A percentile compares a stretch with the other conserved stretches of the same genome.
Conservation (phyloP, 2,113 vertebrate species). For the Takifugu flavidus region DNA sequence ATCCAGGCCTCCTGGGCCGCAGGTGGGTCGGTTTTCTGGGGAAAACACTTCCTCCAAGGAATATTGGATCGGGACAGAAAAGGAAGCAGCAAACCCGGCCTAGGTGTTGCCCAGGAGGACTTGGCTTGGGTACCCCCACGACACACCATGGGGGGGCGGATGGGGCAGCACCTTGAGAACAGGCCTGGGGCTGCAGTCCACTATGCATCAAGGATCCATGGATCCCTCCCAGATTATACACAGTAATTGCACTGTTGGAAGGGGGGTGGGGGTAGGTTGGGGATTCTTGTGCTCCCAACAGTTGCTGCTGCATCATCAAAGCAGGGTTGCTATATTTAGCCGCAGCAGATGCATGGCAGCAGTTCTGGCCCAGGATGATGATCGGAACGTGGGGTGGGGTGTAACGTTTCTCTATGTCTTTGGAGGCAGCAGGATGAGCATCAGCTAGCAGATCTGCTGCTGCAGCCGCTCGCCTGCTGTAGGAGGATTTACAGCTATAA, state of each 20-base stretch:
- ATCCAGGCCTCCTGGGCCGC: too few relatives aligned
- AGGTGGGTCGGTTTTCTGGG: too few relatives aligned
- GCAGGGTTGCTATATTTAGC: conserved; percentile 69
- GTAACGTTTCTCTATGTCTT: conserved; percentile 15
- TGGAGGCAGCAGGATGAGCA: not conserved
- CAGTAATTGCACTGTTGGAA: conserved; percentile 51
- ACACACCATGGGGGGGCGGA: conserved; percentile 29
- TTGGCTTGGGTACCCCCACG: not conserved
- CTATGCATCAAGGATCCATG: conserved; percentile 34
- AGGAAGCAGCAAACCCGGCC: too few relatives aligned
- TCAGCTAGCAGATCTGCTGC: conserved; percentile 32
- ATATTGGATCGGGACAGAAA: too few relatives aligned
- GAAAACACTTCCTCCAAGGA: too few relatives aligned
- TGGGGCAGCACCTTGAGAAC: not conserved
- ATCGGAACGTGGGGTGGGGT: conserved; percentile 28
- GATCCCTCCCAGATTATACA: conserved; percentile 51
- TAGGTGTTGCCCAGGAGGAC: too few relatives aligned
- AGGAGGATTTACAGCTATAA: conserved; percentile 15
- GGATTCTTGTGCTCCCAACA: conserved; percentile 48
- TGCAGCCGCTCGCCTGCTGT: conserved; percentile 21
- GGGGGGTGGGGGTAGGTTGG: not conserved
- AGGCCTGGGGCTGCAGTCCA: conserved; percentile 31
- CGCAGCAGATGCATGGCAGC: conserved; percentile 44
- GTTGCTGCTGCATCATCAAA: conserved; percentile 68
- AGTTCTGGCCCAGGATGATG: conserved; percentile 38